Conservation (phyloP, 2,888 invertebrate species). For the Germaria angustata region DNA sequence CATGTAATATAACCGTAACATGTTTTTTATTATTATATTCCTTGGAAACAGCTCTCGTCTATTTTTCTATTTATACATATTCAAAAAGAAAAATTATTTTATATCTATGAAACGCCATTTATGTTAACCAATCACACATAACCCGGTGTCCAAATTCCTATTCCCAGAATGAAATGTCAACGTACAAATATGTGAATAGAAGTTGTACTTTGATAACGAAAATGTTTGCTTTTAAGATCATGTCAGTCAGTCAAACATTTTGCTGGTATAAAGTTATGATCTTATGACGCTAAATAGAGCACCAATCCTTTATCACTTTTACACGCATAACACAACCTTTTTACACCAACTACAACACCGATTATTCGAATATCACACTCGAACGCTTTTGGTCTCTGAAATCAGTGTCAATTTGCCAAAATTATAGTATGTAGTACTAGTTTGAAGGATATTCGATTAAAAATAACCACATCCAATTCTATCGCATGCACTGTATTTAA, state of each 20-base stretch:
- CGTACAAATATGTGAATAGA: neutral
- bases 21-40: constrained; percentile 17
- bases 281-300: constrained; percentile 33
- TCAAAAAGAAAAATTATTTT: neutral
- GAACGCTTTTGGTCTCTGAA: neutral
- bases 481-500: constrained; percentile 61
- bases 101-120: constrained; percentile 28
- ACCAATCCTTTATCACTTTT: constrained; percentile 19
- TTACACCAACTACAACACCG: neutral
- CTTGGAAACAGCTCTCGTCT: constrained; percentile 45
- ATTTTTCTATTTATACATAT: constrained; percentile 17
- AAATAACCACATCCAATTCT: constrained; percentile 53
- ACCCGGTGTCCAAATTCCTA: constrained; percentile 43
- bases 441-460: constrained; percentile 36
- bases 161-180: constrained; percentile 23
- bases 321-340: constrained; percentile 50
- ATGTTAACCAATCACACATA: constrained; percentile 28
- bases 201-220: constrained; percentile 28
- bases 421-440: neutral
- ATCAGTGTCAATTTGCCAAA: neutral
- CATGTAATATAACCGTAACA: constrained; percentile 56
- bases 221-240: constrained; percentile 36
- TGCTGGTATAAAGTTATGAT: constrained; percentile 31
- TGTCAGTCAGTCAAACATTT: constrained; percentile 25
- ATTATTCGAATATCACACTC: constrained; percentile 37